phyloP scores from a whole-genome alignment of 2,113 vertebrate genomes.

The Probosciger aterrimus region DNA sequence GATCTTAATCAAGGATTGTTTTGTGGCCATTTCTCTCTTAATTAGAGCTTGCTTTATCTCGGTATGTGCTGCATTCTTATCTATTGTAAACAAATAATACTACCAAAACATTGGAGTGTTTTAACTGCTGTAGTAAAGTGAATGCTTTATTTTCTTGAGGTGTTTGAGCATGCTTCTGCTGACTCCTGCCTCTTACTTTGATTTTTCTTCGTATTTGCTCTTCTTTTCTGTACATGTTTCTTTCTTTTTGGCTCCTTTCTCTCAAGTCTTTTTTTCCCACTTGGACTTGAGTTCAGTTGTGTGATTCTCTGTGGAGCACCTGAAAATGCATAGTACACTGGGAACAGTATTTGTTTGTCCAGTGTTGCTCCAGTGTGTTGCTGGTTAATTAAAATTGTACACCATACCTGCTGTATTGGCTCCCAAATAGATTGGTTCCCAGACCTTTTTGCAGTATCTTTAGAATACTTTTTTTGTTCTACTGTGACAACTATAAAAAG shows the following conservation, averaged over 20 bases:
- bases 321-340: not conserved
- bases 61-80: not conserved
- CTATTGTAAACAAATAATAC: not conserved
- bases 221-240: not conserved
- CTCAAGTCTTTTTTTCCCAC: not conserved
- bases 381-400: not conserved
- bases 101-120: not conserved
- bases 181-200: not conserved
- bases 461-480: not conserved
- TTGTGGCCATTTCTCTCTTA: not conserved
- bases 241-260: not conserved
- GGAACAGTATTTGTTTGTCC: not conserved
- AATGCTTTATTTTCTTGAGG: not conserved
- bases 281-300: not conserved
- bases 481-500: not conserved
- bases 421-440: not conserved
- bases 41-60: not conserved
- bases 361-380: not conserved
- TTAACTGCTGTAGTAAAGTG: not conserved
- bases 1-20: not conserved
- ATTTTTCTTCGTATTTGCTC: not conserved
- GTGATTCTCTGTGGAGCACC: not conserved
- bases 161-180: not conserved
- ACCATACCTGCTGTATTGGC: not conserved
- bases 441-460: not conserved